Conservation (phyloP, 2,113 vertebrate genomes). For the Sciurus niger region DNA sequence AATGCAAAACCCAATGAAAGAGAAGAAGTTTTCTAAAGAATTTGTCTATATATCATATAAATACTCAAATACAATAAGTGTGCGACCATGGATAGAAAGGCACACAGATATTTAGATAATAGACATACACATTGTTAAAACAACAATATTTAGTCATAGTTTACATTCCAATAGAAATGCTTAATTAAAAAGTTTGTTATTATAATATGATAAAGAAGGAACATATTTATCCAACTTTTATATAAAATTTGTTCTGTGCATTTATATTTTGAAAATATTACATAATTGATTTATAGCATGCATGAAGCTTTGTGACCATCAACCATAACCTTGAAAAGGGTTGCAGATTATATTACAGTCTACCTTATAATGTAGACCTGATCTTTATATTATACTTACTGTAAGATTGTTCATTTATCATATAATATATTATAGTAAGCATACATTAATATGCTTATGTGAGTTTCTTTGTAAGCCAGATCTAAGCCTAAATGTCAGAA, state of each 20-base stretch:
- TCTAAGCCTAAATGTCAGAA: conserved; percentile 16
- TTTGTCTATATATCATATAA: neutral
- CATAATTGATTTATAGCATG: neutral
- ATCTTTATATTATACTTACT: neutral
- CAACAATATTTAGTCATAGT: neutral
- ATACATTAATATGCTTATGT: neutral
- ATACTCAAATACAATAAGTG: neutral
- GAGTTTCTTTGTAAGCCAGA: neutral
- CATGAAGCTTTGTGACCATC: neutral
- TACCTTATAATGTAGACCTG: neutral
- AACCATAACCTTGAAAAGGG: neutral
- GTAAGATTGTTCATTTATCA: neutral
- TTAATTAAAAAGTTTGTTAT: neutral
- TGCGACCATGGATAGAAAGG: neutral
- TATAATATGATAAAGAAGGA: neutral
- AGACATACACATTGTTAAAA: neutral
- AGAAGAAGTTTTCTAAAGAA: neutral
- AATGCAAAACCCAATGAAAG: neutral
- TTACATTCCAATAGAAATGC: neutral
- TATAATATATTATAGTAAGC: neutral
- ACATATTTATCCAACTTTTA: neutral
- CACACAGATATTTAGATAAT: neutral
- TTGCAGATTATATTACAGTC: neutral
- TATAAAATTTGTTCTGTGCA: neutral
- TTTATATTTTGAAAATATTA: conserved; percentile 7